Base-by-base conservation (phyloP, 2,888 invertebrate genomes). In the Cryptus viduatorius region DNA sequence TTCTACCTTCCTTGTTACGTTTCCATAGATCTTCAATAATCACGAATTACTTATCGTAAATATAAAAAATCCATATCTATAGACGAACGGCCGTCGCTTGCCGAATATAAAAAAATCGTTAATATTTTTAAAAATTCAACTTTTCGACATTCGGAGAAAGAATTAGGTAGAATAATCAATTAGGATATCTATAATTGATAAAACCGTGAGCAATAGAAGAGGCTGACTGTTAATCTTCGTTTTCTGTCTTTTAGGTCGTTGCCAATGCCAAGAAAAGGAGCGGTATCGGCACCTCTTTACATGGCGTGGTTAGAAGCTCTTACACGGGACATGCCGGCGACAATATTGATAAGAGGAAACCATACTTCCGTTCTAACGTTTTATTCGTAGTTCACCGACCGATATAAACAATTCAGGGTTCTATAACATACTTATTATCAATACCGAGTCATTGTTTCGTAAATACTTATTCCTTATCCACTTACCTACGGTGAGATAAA, bases 251-350 rank as follows among this genome's bases (percentile, higher is more conserved):
- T 24, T 90, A 97, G 97, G 95, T 97, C 97, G 2, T 94, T 99
- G 85, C 99, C 99, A 42, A 98, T 99, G 96, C 98, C 99, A 0
- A 95, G 98, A 88, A 98, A 96, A 95, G 98, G 97, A 64, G 97
- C 97, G 0, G 97, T 98, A 77, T 98, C 98, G 1, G 97, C 98
- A 1, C 97, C 98, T 0, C 94, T 99, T 71, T 99, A 99, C 94
- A 98, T 99, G 98, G 97, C 98, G 12, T 99, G 99, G 99, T 94
- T 99, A 90, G 99, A 99, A 94, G 96, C 97, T 90, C 95, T 99
- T 89, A 98, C 98, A 44, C 96, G 95, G 87, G 97, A 97, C 92
- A 95, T 99, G 94, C 98, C 98, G 50, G 98, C 99, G 0, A 97
- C 98, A 92, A 95, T 99, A 73, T 95, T 98, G 89, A 96, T 98